Evolutionary conservation across 1,140 invertebrate genomes (phyloP), one percentile per base, ranked within the genome.

Genomic region (Musca domestica): DNA sequence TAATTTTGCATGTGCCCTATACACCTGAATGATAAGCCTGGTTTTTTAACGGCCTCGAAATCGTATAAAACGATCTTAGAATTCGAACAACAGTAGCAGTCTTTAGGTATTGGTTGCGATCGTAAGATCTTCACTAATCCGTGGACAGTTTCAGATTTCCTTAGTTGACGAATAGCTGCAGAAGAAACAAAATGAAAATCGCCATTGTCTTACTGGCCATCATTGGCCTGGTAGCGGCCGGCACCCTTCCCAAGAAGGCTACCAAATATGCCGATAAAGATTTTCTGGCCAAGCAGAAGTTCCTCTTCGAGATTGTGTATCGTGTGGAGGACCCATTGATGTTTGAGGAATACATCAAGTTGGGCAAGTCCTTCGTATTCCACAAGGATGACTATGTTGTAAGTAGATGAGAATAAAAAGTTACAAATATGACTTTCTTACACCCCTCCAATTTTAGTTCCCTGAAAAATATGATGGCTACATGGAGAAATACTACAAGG

Each of bases 401-500:
- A 66, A 76, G 76, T 72, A 22, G 4, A 25, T 41, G n/a, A n/a
- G n/a, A n/a, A n/a, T n/a, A n/a, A n/a, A n/a, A n/a, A n/a, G n/a
- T n/a, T n/a, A n/a, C n/a, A n/a, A n/a, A n/a, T n/a, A n/a, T n/a
- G n/a, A n/a, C n/a, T n/a, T n/a, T n/a, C n/a, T n/a, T n/a, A n/a
- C n/a, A n/a, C n/a, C n/a, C n/a, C n/a, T n/a, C n/a, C n/a, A n/a
- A n/a, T 30, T 47, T 27, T 1, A 10, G 25, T 64, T 64, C 52
- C 78, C 82, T n/a, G 73, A 89, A 88, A 83, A 84, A 0, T 78
- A 63, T 76, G 80, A 82, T 64, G 77, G 84, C 63, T 83, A 84
- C 30, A 86, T 88, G 5, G 86, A 90, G 69, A 78, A 86, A 34
- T 89, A 90, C 81, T 69, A 86, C 6, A 76, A 85, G 51, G 73